Base-by-base conservation (phyloP, 2,113 vertebrate genomes). In the Scalopus aquaticus region DNA sequence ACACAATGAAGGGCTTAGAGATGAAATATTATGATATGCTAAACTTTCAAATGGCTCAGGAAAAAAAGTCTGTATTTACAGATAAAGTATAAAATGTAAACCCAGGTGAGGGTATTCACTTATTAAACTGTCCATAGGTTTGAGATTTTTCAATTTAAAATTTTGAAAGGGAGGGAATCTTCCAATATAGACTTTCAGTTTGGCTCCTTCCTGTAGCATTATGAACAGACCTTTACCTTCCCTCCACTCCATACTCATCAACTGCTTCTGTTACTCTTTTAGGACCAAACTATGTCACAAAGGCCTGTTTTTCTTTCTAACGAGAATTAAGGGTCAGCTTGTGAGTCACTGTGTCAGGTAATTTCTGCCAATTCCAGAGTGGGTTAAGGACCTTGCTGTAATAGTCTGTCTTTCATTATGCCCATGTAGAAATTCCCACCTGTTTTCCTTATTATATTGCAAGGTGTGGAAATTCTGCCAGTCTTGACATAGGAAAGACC, bases 91-190 rank as follows among this genome's bases (percentile, higher is more conserved):
- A 94, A 44, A 24, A 46, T 80, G n/a, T 79, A 77, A 81, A 91
- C 78, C 16, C 7, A 77, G 12, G 62, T 70, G 49, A 72, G 17
- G 19, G 13, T 35, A 67, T 51, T 90, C n/a, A 72, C 37, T 6
- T 93, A 80, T 49, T n/a, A 81, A 85, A 5, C 65, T 87, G 51
- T 42, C 30, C 77, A 20, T 20, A 28, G 16, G 35, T 76, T 60
- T 73, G 32, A 79, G 73, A 58, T 19, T 51, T 90, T 96, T 88
- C 28, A 88, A 80, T 69, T 85, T 56, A 84, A 76, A 73, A 84
- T 64, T 86, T 15, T 62, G 62, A 72, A 49, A 35, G 22, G 30
- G 37, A 42, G 19, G 39, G 17, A 30, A 5, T 62, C 19, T 62
- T 56, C 72, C 28, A 70, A 49, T 54, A 70, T 58, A 24, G 39